These are phyloP conservation scores for Andrena trimmerana DNA, from an alignment of 2,888 invertebrate genomes.

Conservation along the genomic window DNA sequence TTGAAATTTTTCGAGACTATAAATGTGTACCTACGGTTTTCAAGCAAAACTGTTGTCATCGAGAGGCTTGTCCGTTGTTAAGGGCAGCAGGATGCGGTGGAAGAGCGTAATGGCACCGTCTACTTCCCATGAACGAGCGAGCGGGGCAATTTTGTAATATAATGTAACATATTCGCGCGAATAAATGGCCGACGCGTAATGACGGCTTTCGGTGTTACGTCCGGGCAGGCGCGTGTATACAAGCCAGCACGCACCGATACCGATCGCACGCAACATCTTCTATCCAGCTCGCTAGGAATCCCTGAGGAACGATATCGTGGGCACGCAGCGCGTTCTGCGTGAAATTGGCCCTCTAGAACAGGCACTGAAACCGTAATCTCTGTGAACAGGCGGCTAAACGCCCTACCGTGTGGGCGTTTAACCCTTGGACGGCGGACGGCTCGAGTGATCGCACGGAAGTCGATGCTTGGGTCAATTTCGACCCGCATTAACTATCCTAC, in stretches of 20 bases:
- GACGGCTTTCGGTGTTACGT: conserved; percentile 41
- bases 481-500: no score
- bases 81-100: not conserved
- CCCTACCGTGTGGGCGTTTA: not conserved
- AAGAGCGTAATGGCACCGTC: conserved; percentile 20
- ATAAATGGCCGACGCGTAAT: conserved; percentile 39
- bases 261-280: conserved; percentile 33
- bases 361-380: conserved; percentile 39
- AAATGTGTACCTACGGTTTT: no score
- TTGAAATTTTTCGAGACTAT: no score
- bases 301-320: conserved; percentile 17
- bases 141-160: conserved; percentile 2
- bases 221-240: conserved; percentile 1
- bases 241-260: conserved; percentile 29
- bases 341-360: conserved; percentile 31
- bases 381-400: conserved; percentile 4
- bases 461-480: no score
- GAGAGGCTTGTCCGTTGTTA: no score
- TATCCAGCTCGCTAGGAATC: not conserved
- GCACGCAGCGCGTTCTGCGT: conserved; percentile 25
- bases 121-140: conserved; percentile 1
- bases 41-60: no score
- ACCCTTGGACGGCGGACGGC: not conserved
- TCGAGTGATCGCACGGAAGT: no score
- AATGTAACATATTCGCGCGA: conserved; percentile 39